Base-by-base conservation (phyloP, 2,113 vertebrate species). In the Craseonycteris thonglongyai region DNA sequence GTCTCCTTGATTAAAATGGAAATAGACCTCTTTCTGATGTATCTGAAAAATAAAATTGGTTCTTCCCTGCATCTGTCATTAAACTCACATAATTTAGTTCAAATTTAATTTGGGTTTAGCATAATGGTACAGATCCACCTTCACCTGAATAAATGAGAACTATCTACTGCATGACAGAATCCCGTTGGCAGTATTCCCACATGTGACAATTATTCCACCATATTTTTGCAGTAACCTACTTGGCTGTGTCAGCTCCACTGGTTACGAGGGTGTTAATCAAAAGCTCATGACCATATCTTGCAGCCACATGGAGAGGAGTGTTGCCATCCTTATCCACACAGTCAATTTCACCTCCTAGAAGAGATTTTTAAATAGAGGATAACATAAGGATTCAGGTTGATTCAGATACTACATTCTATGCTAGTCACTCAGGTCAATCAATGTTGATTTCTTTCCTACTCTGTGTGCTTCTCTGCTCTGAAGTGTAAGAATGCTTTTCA, bases 251-350 rank as follows among this genome's bases (percentile, higher is more conserved):
- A 0, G 99, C 99, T 94, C 99, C 99, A 0, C 99, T 99, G 84
- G 99, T 99, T 96, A 99, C 99, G 80, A 99, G 98, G 85, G 99
- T 99, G 98, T 99, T 99, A 97, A 99, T 99, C 97, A 99, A 98
- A 95, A 99, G 99, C 94, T 99, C 99, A 8, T 99, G 99, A 51
- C 99, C 99, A 0, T 99, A 99, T 98, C 99, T 99, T 10, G 99
- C 99, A 59, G 99, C 99, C 61, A 99, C 98, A 16, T 99, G 99
- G 65, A 99, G 99, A 9, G 99, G 99, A 0, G 99, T 99, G 98
- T 99, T 99, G 14, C 99, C 99, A 19, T 99, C 99, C 93, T 99
- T 99, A 97, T 99, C 99, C 95, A 99, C 98, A 45, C 99, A 99
- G 98, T 99, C 99, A 0, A 99, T 99, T 98, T 99, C 99, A 10